Evolutionary conservation across 2,113 vertebrate species (phyloP).

Genomic region (Rattus rattus): DNA sequence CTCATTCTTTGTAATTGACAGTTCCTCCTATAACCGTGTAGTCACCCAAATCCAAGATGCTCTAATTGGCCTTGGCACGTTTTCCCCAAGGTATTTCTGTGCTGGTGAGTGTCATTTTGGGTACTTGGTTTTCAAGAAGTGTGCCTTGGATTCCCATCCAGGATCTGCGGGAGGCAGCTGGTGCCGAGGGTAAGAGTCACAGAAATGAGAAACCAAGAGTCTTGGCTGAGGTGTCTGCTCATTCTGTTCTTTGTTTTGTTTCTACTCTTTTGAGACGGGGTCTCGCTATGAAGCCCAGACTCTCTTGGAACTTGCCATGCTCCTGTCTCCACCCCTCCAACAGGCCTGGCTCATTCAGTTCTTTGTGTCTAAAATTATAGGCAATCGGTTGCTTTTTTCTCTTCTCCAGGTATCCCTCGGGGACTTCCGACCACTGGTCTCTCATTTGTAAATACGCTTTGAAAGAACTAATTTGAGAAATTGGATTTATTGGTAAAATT

Average conservation of each 20-base stretch:
- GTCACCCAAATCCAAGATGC: slow-evolving; percentile 41
- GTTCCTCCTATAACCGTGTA: not conserved
- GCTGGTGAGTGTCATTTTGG: slow-evolving; percentile 49
- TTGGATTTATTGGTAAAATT: slow-evolving; percentile 52
- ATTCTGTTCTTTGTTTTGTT: slow-evolving; percentile 58
- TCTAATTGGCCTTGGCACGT: slow-evolving; percentile 43
- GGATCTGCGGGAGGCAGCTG: slow-evolving; percentile 61
- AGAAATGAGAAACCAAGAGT: slow-evolving; percentile 36
- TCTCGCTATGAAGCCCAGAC: not conserved
- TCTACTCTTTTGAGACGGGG: not conserved
- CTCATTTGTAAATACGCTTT: not conserved
- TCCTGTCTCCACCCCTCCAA: not conserved
- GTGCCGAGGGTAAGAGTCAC: slow-evolving; percentile 8
- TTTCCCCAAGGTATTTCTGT: slow-evolving; percentile 58
- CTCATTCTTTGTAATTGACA: slow-evolving; percentile 14
- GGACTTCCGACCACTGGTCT: not conserved
- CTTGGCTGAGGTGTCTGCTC: slow-evolving; percentile 49
- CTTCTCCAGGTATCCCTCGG: not conserved
- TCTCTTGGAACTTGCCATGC: not conserved
- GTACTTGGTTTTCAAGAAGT: slow-evolving; percentile 22
- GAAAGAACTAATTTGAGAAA: slow-evolving; percentile 53
- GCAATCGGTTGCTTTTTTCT: not conserved
- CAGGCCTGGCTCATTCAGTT: slow-evolving; percentile 14
- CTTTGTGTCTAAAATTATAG: slow-evolving; percentile 62
- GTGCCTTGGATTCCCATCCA: slow-evolving; percentile 28